These are phyloP conservation scores for Cynaeus angustus DNA, from an alignment of 2,888 invertebrate genomes.

Conservation along the genomic window DNA sequence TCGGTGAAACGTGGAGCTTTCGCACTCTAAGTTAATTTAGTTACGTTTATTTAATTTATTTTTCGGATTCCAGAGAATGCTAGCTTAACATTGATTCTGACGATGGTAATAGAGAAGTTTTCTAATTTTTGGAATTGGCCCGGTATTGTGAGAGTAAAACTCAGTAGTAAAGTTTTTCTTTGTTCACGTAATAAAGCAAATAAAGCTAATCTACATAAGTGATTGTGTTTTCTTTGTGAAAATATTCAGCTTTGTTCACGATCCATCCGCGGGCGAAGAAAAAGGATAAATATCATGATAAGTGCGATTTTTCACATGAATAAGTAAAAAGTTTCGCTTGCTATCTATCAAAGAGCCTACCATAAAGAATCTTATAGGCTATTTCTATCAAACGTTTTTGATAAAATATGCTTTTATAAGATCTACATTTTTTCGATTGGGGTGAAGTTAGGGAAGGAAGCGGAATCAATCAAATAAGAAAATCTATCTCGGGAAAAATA, in stretches of 20 bases:
- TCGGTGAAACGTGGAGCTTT: slow-evolving; percentile 29
- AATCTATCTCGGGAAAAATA: slow-evolving; percentile 24
- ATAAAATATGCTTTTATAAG: slow-evolving; percentile 41
- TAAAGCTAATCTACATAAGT: slow-evolving; percentile 8
- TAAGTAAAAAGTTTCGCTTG: slow-evolving; percentile 38
- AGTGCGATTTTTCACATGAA: slow-evolving; percentile 37
- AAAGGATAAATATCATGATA: slow-evolving; percentile 24
- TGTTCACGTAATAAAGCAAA: slow-evolving; percentile 14
- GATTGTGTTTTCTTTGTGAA: slow-evolving; percentile 3
- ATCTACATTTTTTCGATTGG: slow-evolving; percentile 36
- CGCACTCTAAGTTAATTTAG: slow-evolving; percentile 17
- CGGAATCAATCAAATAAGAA: slow-evolving; percentile 36
- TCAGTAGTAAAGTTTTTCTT: slow-evolving; percentile 14
- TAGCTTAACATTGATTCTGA: slow-evolving; percentile 6
- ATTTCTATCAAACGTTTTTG: slow-evolving; percentile 38
- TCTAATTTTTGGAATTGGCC: not conserved
- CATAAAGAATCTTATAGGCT: slow-evolving; percentile 41
- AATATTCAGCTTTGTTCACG: slow-evolving; percentile 6
- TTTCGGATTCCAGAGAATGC: not conserved
- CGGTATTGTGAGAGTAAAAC: not conserved
- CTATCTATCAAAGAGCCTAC: slow-evolving; percentile 37
- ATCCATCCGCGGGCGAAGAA: slow-evolving; percentile 2
- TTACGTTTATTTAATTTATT: slow-evolving; percentile 15
- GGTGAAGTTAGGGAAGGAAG: slow-evolving; percentile 4
- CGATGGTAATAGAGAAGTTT: slow-evolving; percentile 10